Evolutionary conservation across 2,888 invertebrate genomes (phyloP), one percentile per base, ranked within the genome.

Genomic region (Bellardia pandia): DNA sequence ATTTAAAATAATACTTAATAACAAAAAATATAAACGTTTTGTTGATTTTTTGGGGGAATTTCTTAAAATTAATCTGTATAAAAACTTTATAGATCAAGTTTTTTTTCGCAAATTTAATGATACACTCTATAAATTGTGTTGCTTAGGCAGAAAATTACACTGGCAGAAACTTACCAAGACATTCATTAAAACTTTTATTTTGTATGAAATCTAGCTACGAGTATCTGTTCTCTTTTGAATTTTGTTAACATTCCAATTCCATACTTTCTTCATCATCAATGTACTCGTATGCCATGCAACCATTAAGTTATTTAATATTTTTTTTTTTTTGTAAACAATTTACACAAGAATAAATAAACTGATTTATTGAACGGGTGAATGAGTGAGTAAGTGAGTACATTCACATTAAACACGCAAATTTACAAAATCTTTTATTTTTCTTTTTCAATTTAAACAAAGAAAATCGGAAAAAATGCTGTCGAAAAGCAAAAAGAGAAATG

Each of bases 321-420:
- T 58, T 45, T 16, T 33, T 45, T 8, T 8, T 64, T 62, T 30
- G 16, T 58, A 68, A 69, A 60, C n/a, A 45, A 14, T 81, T 81
- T 81, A 74, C 66, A 81, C 80, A 81, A 81, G 80, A 81, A 81
- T 81, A 58, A 7, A 9, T 58, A 45, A 81, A 81, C 72, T 72
- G 80, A 80, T 80, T 80, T 72, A 80, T 72, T 80, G 80, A 80
- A 80, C 74, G 80, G 74, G 64, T 81, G 80, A 72, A 30, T 72
- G 80, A 72, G n/a, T 72, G 45, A 45, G 13, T 45, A 13, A 56
- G 56, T 56, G 72, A 71, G 37, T 74, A 45, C 66, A 81, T 74
- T 74, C 80, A 81, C 66, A 79, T 48, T 71, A 71, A 51, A 33
- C 75, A 81, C 76, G 78, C 64, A 85, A 81, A 76, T 81, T 85